phyloP scores from a whole-genome alignment of 2,888 invertebrate genomes.

The Teinopalpus imperialis region DNA sequence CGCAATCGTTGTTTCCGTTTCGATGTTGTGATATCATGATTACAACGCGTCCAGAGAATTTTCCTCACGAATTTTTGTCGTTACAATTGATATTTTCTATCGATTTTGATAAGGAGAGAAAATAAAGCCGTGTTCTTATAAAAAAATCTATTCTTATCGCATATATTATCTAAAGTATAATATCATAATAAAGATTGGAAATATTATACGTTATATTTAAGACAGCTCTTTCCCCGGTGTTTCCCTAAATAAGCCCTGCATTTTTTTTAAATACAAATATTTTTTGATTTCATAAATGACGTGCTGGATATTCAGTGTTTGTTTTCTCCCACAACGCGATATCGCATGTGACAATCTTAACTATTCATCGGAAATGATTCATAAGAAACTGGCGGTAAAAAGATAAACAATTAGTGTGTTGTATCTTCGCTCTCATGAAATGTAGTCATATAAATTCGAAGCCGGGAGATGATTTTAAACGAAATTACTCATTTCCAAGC shows the following conservation, averaged over 20 bases:
- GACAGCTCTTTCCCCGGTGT: no score
- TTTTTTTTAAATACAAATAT: constrained; percentile 32
- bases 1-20: constrained; percentile 26
- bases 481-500: constrained; percentile 17
- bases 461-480: constrained; percentile 3
- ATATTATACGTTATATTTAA: no score
- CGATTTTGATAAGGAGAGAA: no score
- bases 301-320: constrained; percentile 49
- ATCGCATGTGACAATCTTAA: constrained; percentile 73
- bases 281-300: constrained; percentile 35
- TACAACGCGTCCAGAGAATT: background rate
- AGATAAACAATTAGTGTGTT: constrained; percentile 60
- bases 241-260: no score
- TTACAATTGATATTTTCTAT: no score
- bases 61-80: no score
- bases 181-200: no score
- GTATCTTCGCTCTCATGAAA: constrained; percentile 45
- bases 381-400: constrained; percentile 67
- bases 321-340: constrained; percentile 56
- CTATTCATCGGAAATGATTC: constrained; percentile 73
- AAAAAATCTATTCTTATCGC: no score
- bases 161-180: no score
- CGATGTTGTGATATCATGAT: constrained; percentile 8
- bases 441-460: constrained; percentile 19
- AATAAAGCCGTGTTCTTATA: no score